These are phyloP conservation scores for Erethizon dorsatum DNA, from an alignment of 2,797 vertebrate genomes.

Conservation along the genomic window DNA sequence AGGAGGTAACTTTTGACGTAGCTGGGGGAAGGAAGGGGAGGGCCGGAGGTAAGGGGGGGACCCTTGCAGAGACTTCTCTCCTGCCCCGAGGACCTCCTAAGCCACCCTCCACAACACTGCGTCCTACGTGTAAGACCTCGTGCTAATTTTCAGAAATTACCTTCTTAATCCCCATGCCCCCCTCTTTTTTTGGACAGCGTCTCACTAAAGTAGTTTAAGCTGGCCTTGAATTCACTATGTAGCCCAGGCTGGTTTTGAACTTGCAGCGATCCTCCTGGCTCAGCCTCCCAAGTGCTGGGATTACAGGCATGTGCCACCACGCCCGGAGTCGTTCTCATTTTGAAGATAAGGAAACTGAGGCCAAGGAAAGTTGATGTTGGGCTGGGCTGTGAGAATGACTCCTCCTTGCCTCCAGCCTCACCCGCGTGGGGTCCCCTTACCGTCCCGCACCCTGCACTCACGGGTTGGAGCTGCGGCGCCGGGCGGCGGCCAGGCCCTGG, in stretches of 20 bases:
- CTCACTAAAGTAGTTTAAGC: not conserved
- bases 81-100: not conserved
- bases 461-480: slow-evolving; percentile 95
- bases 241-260: not conserved
- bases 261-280: not conserved
- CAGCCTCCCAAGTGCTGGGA: not conserved
- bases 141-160: not conserved
- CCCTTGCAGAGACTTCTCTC: not conserved
- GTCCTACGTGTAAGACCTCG: not conserved
- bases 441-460: slow-evolving; percentile 88
- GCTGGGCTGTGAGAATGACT: not conserved
- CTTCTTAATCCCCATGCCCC: not conserved
- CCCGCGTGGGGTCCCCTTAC: not conserved
- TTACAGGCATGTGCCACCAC: not conserved
- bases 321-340: not conserved
- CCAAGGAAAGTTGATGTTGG: not conserved
- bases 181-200: not conserved
- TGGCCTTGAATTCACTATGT: not conserved
- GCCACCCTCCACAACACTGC: not conserved
- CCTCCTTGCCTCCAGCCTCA: not conserved
- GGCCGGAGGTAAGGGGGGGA: not conserved
- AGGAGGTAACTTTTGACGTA: slow-evolving; percentile 98
- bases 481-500: slow-evolving; percentile 94
- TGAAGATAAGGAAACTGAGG: slow-evolving; percentile 23
- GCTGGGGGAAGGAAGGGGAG: slow-evolving; percentile 86